These are phyloP conservation scores for Petromus typicus DNA, from an alignment of 2,113 vertebrate species.

Conservation along the genomic window DNA sequence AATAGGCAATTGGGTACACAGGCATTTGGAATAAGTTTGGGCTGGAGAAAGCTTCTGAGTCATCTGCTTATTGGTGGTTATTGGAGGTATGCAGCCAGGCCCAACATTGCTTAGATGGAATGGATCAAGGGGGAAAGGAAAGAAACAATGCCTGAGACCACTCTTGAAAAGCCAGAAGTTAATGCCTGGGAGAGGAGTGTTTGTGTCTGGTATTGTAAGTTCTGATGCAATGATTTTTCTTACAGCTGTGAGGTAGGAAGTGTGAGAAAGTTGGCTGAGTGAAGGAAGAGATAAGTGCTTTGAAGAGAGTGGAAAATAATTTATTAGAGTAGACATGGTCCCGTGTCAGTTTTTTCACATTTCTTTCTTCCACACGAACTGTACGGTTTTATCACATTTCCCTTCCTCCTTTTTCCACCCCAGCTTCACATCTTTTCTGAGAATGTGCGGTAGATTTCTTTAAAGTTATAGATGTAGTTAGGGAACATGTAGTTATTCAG, in stretches of 20 bases:
- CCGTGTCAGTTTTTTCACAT: neutral
- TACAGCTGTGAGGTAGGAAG: neutral
- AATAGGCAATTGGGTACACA: neutral
- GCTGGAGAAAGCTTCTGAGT: neutral
- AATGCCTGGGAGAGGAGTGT: neutral
- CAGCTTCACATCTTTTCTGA: neutral
- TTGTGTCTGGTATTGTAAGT: neutral
- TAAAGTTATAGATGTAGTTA: conserved; percentile 14
- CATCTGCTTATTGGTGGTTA: neutral
- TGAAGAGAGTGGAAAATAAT: neutral
- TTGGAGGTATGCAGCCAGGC: neutral
- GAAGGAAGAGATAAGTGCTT: neutral
- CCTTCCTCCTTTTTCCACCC: neutral
- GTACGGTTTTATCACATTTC: neutral
- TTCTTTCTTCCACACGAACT: neutral
- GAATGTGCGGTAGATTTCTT: conserved; percentile 30
- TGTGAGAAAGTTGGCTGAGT: neutral
- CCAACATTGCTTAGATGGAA: neutral
- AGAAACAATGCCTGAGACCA: neutral
- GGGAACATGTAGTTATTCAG: neutral
- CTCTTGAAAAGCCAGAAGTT: neutral
- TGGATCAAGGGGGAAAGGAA: neutral
- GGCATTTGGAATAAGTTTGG: neutral
- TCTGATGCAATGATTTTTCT: neutral
- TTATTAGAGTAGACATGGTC: neutral